Evolutionary conservation across 2,113 vertebrate genomes (phyloP), one percentile per base, ranked within the genome.

Genomic region (Forbesichthys agassizii): DNA sequence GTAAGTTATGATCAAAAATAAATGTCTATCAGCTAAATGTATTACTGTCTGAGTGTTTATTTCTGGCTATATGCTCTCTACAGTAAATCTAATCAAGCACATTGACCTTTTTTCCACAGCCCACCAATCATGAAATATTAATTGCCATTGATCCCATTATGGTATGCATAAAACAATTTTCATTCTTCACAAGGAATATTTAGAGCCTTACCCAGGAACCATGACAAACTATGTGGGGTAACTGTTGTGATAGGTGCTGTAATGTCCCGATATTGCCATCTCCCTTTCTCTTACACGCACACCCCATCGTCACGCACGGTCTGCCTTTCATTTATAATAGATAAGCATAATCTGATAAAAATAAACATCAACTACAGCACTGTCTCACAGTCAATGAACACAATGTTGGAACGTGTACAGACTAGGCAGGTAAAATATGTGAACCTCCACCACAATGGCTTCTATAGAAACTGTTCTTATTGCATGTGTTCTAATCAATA

Each of bases 61-160:
- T 67, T 78, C 61, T 61, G 63, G 56, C 54, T 53, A 52, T 36
- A 5, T 62, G 60, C 65, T 79, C 61, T 47, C 59, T 70, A 74
- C 70, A 66, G 12, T 14, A n/a, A 65, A 74, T 76, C 78, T 83
- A 84, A 81, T 87, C 71, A 68, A 69, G 73, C 64, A 53, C 11
- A 48, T 66, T 84, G 84, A 88, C 88, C 88, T 89, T 91, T 88
- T 75, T 42, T 42, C 48, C 18, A 69, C 66, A 55, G 83, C 61
- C 33, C 20, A 3, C 42, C n/a, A 55, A 11, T 77, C 64, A 89
- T 91, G 64, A 88, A 89, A 87, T 89, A 91, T 91, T 89, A 78
- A 89, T 86, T 69, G 64, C 52, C 51, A 54, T 69, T 70, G 68
- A 84, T 76, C 36, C 16, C 68, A 77, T 82, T 74, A 77, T 27